Evolutionary conservation across 2,797 vertebrate genomes (phyloP), one percentile per base, ranked within the genome.

Genomic region (Girardinus metallicus): DNA sequence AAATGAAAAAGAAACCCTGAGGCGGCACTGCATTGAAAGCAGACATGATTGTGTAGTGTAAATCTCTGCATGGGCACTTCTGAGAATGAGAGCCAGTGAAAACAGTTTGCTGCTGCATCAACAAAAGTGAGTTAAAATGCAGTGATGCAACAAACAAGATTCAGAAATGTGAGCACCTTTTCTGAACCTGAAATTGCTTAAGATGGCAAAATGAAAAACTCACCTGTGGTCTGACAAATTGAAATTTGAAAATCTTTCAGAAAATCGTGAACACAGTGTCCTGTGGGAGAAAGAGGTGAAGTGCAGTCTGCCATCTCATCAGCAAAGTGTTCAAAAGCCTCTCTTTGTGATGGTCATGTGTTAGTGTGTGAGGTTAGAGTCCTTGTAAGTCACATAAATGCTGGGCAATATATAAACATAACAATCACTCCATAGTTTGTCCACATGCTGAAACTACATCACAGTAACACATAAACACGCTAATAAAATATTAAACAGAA

Each of bases 101-200:
- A 34, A 51, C 49, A 51, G 47, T 36, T 36, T 74, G 72, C 41
- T 51, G 72, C 46, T 73, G 72, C 72, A 73, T 51, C 72, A 49
- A 51, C 72, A 73, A 51, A 47, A 49, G 72, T 36, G 46, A 73
- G 26, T 73, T 73, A 73, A 73, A 47, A 74, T 74, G 53, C 44
- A 74, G 57, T 66, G 26, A 82, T 78, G 41, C 15, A 57, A n/a
- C 79, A 68, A 79, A 55, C 44, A 26, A 76, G 47, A 53, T 23
- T 36, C 34, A 53, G 49, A 53, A 39, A 74, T 51, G 16, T 8
- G 21, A 21, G 7, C 72, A 73, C 44, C 13, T 49, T 34, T 71
- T 41, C 64, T 68, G 36, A 41, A 36, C 41, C 68, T 71, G 26
- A 71, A 73, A 73, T 49, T 73, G 72, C 46, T 71, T 71, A 73